Conservation (phyloP, 2,888 invertebrate species). For the Diarsia brunnea region DNA sequence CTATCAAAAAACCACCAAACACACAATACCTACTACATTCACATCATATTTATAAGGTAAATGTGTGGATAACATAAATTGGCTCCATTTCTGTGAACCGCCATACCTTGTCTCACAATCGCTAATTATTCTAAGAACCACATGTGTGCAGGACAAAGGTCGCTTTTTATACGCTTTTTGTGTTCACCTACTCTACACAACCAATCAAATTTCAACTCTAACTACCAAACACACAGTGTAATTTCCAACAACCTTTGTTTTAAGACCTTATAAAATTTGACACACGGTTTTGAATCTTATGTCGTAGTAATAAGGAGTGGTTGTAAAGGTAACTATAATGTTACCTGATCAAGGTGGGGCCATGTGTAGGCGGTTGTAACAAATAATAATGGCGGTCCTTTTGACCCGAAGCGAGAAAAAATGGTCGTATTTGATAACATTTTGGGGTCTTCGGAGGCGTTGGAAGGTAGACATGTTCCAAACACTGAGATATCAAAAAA, state of each 20-base stretch:
- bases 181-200: conserved; percentile 56
- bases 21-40: neutral
- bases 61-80: conserved; percentile 49
- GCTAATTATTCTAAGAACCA: conserved; percentile 79
- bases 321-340: conserved; percentile 57
- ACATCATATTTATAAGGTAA: conserved; percentile 56
- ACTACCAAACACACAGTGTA: rapidly evolving
- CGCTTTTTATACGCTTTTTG: conserved; percentile 75
- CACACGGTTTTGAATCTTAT: conserved; percentile 45
- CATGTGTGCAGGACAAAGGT: conserved; percentile 77
- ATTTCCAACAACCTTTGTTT: conserved; percentile 11
- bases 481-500: neutral
- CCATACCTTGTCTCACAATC: conserved; percentile 69
- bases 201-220: conserved; percentile 43
- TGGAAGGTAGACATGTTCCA: conserved; percentile 44
- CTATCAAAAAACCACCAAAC: conserved; percentile 16
- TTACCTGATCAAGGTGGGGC: conserved; percentile 78
- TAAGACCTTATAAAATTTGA: conserved; percentile 21
- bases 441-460: conserved; percentile 53
- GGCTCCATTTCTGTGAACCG: conserved; percentile 58
- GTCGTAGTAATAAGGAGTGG: conserved; percentile 26
- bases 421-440: conserved; percentile 64
- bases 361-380: conserved; percentile 73
- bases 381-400: conserved; percentile 73
- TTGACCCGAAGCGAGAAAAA: conserved; percentile 60